These are phyloP conservation scores for Archips crataeganus DNA, from an alignment of 2,888 invertebrate genomes.

Conservation along the genomic window DNA sequence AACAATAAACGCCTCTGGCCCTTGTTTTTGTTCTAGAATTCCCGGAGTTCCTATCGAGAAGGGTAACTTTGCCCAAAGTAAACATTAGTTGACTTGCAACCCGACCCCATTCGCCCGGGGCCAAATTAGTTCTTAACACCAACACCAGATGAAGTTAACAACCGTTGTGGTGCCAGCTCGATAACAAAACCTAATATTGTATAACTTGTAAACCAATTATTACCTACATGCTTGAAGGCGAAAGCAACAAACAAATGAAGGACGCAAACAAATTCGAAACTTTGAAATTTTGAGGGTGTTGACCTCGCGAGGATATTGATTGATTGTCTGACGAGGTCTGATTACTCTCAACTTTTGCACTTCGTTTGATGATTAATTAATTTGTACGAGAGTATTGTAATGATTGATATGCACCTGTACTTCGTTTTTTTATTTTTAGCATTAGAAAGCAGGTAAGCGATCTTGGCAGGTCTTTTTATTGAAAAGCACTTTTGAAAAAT, in stretches of 20 bases:
- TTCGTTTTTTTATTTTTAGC: too few relatives aligned
- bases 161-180: conserved; percentile 31
- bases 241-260: conserved; percentile 25
- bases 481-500: too few relatives aligned
- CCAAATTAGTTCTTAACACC: conserved; percentile 70
- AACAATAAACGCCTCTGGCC: conserved; percentile 69
- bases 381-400: background rate
- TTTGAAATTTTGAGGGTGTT: conserved; percentile 16
- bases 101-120: conserved; percentile 51
- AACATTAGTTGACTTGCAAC: conserved; percentile 62
- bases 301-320: conserved; percentile 13
- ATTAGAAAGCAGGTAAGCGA: too few relatives aligned
- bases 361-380: conserved; percentile 10
- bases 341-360: conserved; percentile 17
- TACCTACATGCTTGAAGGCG: conserved; percentile 21
- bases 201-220: conserved; percentile 35
- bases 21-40: conserved; percentile 72
- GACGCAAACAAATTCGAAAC: conserved; percentile 15
- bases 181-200: conserved; percentile 37
- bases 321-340: conserved; percentile 15
- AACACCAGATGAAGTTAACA: conserved; percentile 52
- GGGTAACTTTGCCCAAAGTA: conserved; percentile 60
- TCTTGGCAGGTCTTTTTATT: too few relatives aligned
- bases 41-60: conserved; percentile 51
- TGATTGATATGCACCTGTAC: too few relatives aligned